phyloP scores from a whole-genome alignment of 1,140 invertebrate genomes.

The Capitella teleta region DNA sequence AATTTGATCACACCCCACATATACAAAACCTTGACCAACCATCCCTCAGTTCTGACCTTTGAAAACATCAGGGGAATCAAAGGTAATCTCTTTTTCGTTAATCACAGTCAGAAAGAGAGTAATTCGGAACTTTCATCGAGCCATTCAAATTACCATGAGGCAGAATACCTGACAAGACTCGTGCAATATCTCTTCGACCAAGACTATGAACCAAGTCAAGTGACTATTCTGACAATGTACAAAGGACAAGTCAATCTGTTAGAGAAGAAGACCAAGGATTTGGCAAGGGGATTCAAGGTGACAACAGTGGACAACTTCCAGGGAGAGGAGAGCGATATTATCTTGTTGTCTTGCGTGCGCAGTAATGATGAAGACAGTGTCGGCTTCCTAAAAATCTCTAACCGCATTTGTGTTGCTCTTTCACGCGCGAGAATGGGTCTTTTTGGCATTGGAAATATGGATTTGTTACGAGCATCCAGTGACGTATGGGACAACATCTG shows the following conservation, averaged over 20 bases:
- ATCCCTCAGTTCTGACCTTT: constrained; percentile 17
- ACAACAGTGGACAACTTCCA: constrained; percentile 53
- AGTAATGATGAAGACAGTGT: constrained; percentile 55
- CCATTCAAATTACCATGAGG: constrained; percentile 25
- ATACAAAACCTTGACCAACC: constrained; percentile 23
- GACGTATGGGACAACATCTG: constrained; percentile 32
- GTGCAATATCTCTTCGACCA: constrained; percentile 30
- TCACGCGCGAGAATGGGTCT: constrained; percentile 63
- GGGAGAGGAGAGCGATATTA: constrained; percentile 70
- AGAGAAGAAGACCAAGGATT: constrained; percentile 4
- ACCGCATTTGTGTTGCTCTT: constrained; percentile 67
- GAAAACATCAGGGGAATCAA: constrained; percentile 20
- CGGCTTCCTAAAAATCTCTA: constrained; percentile 61
- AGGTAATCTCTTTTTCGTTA: constrained; percentile 26
- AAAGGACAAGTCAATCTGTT: constrained; percentile 52
- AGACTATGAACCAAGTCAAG: constrained; percentile 22
- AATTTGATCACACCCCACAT: constrained; percentile 30
- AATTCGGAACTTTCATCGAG: constrained; percentile 17
- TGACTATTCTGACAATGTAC: constrained; percentile 36
- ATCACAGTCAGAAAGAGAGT: constrained; percentile 19
- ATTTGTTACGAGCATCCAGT: constrained; percentile 39
- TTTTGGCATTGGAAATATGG: constrained; percentile 54
- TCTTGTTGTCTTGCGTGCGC: constrained; percentile 65
- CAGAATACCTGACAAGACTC: constrained; percentile 18
- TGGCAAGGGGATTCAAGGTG: constrained; percentile 10